Evolutionary conservation across 2,888 invertebrate species (phyloP).

Genomic region (Caenorhabditis doughertyi): DNA sequence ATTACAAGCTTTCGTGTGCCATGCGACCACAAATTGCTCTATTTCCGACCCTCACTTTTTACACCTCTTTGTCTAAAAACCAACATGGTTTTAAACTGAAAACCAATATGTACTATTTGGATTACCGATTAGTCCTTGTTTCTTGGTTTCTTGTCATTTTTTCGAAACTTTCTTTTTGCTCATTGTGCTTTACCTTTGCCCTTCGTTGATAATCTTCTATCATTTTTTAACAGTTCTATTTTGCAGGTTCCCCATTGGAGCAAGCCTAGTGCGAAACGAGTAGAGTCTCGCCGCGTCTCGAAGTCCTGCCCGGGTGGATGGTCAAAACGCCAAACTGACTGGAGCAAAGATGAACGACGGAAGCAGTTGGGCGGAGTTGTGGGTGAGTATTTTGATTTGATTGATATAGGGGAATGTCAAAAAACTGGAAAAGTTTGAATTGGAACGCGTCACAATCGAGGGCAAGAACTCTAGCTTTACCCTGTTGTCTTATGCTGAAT

Average conservation of each 20-base stretch:
- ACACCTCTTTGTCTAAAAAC: neutral
- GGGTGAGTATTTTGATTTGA: constrained; percentile 38
- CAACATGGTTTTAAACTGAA: neutral
- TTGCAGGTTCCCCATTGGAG: constrained; percentile 24
- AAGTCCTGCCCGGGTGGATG: constrained; percentile 2
- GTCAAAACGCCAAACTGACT: neutral
- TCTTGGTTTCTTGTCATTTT: neutral
- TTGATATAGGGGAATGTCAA: neutral
- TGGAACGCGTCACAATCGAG: too few species aligned
- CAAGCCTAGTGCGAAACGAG: too few species aligned
- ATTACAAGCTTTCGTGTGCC: too few species aligned
- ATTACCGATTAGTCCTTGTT: constrained; percentile 11
- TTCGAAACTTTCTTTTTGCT: neutral
- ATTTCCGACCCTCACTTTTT: constrained; percentile 18
- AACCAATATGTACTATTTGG: neutral
- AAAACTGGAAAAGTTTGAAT: neutral
- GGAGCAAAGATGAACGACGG: constrained; percentile 43
- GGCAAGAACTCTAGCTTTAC: too few species aligned
- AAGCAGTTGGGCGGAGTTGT: constrained; percentile 42
- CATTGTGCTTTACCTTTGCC: neutral
- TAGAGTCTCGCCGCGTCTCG: too few species aligned
- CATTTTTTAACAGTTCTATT: too few species aligned
- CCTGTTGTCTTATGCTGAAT: too few species aligned
- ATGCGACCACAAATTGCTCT: constrained; percentile 11
- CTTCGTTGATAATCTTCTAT: neutral